These are phyloP conservation scores for Danio kyathit DNA, from an alignment of 2,797 vertebrate species.

Conservation along the genomic window DNA sequence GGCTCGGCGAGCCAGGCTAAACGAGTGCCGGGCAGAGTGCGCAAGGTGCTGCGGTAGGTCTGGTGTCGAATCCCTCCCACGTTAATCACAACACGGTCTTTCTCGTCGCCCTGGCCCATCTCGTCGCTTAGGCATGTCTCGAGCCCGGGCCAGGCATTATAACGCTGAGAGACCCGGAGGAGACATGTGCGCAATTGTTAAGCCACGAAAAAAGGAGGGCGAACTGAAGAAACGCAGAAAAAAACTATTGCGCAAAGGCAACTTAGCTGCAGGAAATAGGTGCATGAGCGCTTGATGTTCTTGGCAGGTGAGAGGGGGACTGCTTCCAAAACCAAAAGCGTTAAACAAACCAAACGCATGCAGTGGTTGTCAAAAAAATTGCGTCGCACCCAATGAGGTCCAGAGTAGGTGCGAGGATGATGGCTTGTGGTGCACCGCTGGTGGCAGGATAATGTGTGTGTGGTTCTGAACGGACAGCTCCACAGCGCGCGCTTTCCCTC, in stretches of 20 bases:
- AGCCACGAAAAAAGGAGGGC: not conserved
- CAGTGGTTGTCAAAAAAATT: not conserved
- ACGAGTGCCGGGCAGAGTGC: slow-evolving; percentile 89
- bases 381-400: slow-evolving; percentile 5
- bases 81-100: slow-evolving; percentile 93
- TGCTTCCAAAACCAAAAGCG: not conserved
- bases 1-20: slow-evolving; percentile 90
- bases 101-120: slow-evolving; percentile 92
- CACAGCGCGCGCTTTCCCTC: slow-evolving; percentile 31
- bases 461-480: slow-evolving; percentile 60
- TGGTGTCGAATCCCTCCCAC: slow-evolving; percentile 91
- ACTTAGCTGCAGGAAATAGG: not conserved
- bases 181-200: slow-evolving; percentile 39
- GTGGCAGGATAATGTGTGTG: slow-evolving; percentile 2
- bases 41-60: slow-evolving; percentile 91
- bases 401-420: slow-evolving; percentile 1
- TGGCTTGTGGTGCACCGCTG: slow-evolving; percentile 12
- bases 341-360: not conserved
- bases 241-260: slow-evolving; percentile 15
- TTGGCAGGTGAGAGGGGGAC: not conserved
- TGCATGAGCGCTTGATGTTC: slow-evolving; percentile 19
- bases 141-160: slow-evolving; percentile 75
- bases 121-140: slow-evolving; percentile 89
- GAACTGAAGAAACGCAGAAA: not conserved
- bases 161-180: slow-evolving; percentile 51